Conservation (phyloP, 2,888 invertebrate species). For the Arctia plantaginis region DNA sequence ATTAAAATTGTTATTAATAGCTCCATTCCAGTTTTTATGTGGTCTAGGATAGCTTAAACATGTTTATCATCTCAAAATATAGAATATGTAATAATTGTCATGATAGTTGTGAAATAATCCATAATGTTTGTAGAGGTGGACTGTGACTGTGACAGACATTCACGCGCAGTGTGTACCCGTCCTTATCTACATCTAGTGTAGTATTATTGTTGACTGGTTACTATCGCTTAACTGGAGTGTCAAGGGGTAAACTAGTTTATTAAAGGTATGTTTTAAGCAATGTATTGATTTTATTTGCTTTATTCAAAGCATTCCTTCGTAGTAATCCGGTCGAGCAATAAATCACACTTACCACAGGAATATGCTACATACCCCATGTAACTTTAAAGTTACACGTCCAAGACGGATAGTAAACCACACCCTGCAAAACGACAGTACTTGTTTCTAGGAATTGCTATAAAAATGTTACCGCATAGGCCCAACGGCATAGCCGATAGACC, state of each 20-base stretch:
- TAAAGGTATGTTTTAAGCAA: constrained; percentile 36
- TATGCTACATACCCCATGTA: neutral
- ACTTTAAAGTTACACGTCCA: too few relatives aligned
- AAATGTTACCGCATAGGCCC: too few relatives aligned
- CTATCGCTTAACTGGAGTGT: constrained; percentile 51
- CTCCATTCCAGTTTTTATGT: constrained; percentile 6
- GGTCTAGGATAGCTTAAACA: neutral
- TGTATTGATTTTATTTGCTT: neutral
- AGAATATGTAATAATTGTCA: constrained; percentile 4
- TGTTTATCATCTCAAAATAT: constrained; percentile 11
- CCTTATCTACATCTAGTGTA: constrained; percentile 57
- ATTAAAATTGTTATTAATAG: neutral
- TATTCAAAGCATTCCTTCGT: too few relatives aligned
- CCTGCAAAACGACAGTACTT: neutral
- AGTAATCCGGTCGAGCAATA: too few relatives aligned
- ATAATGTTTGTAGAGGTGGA: constrained; percentile 17
- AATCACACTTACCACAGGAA: too few relatives aligned
- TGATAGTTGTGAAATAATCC: constrained; percentile 18
- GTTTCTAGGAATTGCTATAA: neutral
- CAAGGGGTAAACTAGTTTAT: constrained; percentile 36
- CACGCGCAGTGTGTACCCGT: constrained; percentile 34
- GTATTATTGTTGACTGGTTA: constrained; percentile 50
- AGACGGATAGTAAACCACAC: too few relatives aligned
- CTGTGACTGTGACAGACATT: constrained; percentile 46
- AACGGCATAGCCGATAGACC: too few relatives aligned